Percentiles rank a stretch among this genome's conserved stretches.
phyloP scores from a whole-genome alignment of 2,113 vertebrate genomes.

The Podarcis raffonei region DNA sequence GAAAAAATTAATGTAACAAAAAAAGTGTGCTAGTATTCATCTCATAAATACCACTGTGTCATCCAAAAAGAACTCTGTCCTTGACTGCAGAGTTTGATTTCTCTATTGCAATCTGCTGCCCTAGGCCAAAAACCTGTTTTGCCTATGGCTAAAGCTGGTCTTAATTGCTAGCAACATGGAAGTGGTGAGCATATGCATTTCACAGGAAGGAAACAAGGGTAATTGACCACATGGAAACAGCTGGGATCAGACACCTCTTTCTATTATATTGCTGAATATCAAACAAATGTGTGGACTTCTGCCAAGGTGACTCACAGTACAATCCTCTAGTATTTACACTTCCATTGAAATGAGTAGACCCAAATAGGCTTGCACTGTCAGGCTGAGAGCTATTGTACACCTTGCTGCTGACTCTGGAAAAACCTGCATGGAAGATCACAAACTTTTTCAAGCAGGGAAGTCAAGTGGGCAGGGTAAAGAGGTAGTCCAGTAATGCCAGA shows the following conservation, averaged over 20 bases:
- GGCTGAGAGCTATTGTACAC: background rate
- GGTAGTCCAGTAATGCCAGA: background rate
- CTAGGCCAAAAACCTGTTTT: constrained; percentile 17
- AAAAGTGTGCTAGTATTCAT: background rate
- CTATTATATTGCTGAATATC: background rate
- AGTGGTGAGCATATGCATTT: background rate
- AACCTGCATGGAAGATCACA: background rate
- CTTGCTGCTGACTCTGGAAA: background rate
- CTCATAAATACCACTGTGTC: background rate
- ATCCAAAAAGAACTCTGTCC: background rate
- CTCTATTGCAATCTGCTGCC: background rate
- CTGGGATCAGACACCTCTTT: background rate
- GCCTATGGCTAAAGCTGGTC: background rate
- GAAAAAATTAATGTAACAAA: background rate
- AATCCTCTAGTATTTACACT: background rate
- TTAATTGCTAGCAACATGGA: constrained; percentile 11
- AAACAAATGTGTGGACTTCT: background rate
- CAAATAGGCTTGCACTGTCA: background rate
- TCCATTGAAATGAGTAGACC: background rate
- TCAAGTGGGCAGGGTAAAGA: background rate
- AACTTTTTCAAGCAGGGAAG: background rate
- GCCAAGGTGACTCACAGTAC: background rate
- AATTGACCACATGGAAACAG: background rate
- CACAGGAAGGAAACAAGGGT: background rate
- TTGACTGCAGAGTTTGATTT: background rate